A percentile compares a stretch with the other conserved stretches of the same genome.
phyloP scores from a whole-genome alignment of 2,113 vertebrate species.

The Pedionomus torquatus region DNA sequence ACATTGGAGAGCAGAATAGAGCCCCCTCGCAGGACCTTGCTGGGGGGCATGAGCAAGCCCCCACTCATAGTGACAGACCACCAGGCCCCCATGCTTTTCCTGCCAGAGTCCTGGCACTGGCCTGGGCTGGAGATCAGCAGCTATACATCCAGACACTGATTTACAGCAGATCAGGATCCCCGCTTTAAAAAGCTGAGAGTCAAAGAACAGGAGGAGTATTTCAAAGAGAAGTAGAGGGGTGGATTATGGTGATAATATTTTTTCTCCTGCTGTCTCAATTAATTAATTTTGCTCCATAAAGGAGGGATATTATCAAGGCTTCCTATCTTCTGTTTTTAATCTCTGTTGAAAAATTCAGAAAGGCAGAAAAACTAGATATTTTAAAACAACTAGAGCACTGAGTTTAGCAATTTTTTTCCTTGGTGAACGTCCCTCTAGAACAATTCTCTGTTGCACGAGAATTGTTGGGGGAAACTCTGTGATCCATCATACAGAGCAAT shows the following conservation, averaged over 20 bases:
- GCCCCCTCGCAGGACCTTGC: fast-evolving
- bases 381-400: not conserved
- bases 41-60: fast-evolving
- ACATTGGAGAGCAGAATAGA: fast-evolving
- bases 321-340: not conserved
- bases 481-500: not conserved
- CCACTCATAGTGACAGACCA: fast-evolving
- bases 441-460: not conserved
- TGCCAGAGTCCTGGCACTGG: not conserved
- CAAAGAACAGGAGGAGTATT: not conserved
- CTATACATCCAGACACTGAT: not conserved
- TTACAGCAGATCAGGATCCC: not conserved
- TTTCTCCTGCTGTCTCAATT: not conserved
- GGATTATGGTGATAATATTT: not conserved
- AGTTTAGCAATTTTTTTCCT: not conserved
- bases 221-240: not conserved
- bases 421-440: not conserved
- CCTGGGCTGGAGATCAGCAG: not conserved
- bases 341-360: not conserved
- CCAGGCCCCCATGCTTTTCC: not conserved
- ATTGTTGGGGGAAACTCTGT: not conserved
- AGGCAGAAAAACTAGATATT: not conserved
- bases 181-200: not conserved
- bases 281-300: not conserved
- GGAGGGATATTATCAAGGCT: not conserved